Conservation (phyloP, 2,888 invertebrate genomes). For the Mesoligia furuncula region DNA sequence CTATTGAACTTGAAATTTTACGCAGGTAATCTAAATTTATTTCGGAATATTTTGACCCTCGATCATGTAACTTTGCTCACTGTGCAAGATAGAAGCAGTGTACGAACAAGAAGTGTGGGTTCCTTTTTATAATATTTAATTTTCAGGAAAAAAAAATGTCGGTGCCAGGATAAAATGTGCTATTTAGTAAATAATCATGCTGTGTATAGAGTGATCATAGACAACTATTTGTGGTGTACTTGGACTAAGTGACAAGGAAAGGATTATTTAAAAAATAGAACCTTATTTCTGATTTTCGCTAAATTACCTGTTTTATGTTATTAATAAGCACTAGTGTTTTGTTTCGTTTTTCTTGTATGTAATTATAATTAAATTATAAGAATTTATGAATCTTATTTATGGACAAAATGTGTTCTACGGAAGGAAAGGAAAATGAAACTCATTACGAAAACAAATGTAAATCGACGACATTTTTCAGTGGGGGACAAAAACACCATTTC, state of each 20-base stretch:
- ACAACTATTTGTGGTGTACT: conserved; percentile 1
- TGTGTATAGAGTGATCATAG: conserved; percentile 25
- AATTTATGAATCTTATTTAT: conserved; percentile 33
- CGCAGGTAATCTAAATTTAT: not conserved
- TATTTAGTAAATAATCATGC: conserved; percentile 35
- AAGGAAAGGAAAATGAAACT: conserved; percentile 3
- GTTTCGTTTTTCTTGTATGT: conserved; percentile 4
- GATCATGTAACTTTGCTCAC: conserved; percentile 23
- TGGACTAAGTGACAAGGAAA: not conserved
- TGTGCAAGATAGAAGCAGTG: conserved; percentile 35
- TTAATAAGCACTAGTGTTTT: not conserved
- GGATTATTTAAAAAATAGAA: conserved; percentile 39
- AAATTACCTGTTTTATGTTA: not conserved
- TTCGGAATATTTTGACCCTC: conserved; percentile 14
- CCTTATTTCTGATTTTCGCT: not conserved
- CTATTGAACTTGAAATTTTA: not conserved
- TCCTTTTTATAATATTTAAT: not conserved
- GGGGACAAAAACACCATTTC: conserved; percentile 1
- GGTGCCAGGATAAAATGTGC: conserved; percentile 25
- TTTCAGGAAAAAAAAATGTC: conserved; percentile 11
- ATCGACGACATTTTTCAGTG: not conserved
- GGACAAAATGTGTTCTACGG: conserved; percentile 39
- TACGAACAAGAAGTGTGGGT: conserved; percentile 16
- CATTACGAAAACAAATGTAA: conserved; percentile 10
- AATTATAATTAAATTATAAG: conserved; percentile 9